Conservation (phyloP, 2,113 vertebrate species). For the Rhinoderma darwinii region DNA sequence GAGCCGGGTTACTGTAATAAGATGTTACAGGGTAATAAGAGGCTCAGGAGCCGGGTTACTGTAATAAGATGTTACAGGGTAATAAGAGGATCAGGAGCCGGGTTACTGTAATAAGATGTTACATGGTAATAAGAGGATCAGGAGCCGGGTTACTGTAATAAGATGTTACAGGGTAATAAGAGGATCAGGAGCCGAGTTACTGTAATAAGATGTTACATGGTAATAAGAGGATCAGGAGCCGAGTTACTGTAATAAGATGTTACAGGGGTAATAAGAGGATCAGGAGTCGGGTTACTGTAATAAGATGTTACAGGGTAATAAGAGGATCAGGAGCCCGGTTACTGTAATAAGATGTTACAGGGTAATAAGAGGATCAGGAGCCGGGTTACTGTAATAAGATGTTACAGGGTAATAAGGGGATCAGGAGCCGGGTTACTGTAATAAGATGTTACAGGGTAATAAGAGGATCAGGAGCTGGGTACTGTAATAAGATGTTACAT, state of each 20-base stretch:
- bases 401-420: constrained; percentile 3
- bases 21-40: not conserved
- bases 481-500: constrained; percentile 6
- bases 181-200: not conserved
- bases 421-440: constrained; percentile 16
- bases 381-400: constrained; percentile 15
- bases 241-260: constrained; percentile 9
- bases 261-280: too few relatives aligned
- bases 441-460: constrained; percentile 7
- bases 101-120: constrained; percentile 21
- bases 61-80: too few relatives aligned
- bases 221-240: not conserved
- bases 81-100: not conserved
- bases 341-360: constrained; percentile 5
- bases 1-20: not conserved
- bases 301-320: constrained; percentile 5
- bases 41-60: not conserved
- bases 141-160: constrained; percentile 23
- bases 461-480: not conserved
- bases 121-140: too few relatives aligned
- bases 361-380: constrained; percentile 6
- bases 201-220: not conserved
- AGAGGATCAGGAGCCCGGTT: constrained; percentile 15
- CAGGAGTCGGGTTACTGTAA: not conserved
- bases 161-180: constrained; percentile 2